Evolutionary conservation across 2,113 vertebrate genomes (phyloP).

Genomic region (Tragelaphus scriptus): DNA sequence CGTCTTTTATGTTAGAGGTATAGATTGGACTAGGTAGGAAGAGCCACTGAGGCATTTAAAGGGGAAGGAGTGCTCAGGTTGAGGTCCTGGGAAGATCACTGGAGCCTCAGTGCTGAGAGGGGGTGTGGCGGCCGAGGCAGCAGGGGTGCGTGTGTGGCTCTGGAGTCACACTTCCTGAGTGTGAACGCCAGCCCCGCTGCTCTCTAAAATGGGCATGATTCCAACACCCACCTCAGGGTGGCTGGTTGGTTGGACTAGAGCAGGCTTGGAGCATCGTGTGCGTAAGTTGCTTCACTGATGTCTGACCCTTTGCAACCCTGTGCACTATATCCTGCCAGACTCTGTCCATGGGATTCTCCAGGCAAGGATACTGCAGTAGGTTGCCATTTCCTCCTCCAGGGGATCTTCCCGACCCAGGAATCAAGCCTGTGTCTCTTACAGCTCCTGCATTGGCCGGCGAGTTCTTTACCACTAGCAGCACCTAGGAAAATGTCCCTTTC

Average conservation of each 20-base stretch:
- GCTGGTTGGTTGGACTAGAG: neutral
- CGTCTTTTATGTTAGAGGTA: fast-evolving
- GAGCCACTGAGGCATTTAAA: neutral
- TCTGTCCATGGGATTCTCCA: neutral
- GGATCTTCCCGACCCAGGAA: neutral
- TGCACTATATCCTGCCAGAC: neutral
- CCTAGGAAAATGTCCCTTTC: neutral
- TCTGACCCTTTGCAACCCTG: neutral
- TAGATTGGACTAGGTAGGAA: neutral
- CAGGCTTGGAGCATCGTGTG: neutral
- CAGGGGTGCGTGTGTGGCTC: fast-evolving
- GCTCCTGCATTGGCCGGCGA: neutral
- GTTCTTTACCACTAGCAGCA: neutral
- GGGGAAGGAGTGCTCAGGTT: too few relatives aligned
- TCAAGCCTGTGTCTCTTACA: neutral
- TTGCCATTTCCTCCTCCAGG: neutral
- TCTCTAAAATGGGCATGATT: neutral
- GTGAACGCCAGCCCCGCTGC: fast-evolving
- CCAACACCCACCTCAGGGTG: fast-evolving
- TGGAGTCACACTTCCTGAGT: neutral
- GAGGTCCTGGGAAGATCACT: neutral
- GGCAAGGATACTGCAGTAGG: neutral
- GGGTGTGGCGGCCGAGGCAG: neutral
- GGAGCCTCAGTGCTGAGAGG: neutral
- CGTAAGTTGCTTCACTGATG: neutral